Evolutionary conservation across 2,888 invertebrate species (phyloP), one percentile per base, ranked within the genome.

Genomic region (Agonum fuliginosum): DNA sequence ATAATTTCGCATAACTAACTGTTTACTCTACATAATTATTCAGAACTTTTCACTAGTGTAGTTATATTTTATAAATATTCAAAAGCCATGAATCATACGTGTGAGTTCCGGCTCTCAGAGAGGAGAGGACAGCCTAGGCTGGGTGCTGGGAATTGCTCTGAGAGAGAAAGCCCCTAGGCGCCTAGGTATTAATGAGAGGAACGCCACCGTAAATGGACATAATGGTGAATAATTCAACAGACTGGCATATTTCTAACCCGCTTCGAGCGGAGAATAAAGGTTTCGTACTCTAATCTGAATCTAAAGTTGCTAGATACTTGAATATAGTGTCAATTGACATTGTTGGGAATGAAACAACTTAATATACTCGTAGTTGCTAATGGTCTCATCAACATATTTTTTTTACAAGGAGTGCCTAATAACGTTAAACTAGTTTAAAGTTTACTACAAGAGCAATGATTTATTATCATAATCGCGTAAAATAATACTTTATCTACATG

Each of bases 141-240:
- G 8, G 19, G 20, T 19, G 19, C 34, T 54, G 54, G 54, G 22
- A 51, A 51, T 51, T 22, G 70, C 43, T 24, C 24, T 4, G 69
- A 2, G 30, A 62, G 22, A 24, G 48, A n/a, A 22, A 19, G 51
- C 8, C 71, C 54, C 71, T 19, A 54, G 51, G 71, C 71, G 51
- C 34, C 34, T n/a, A 19, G n/a, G 12, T 51, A 51, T 71, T 71
- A 71, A 71, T 71, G 71, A 51, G 20, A 22, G 24, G 54, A 22
- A 5, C 34, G 30, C 51, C 48, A 48, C 71, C 51, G 71, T 71
- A 71, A 71, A 71, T 71, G 71, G 71, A 48, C 34, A 27, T 71
- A 71, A 71, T 71, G 20, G 34, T 71, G 51, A 27, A 71, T 71
- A 51, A 71, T 71, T 71, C 71, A 71, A 51, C 27, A 71, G 51